Conservation (phyloP, 2,113 vertebrate species). For the Lethenteron reissneri region DNA sequence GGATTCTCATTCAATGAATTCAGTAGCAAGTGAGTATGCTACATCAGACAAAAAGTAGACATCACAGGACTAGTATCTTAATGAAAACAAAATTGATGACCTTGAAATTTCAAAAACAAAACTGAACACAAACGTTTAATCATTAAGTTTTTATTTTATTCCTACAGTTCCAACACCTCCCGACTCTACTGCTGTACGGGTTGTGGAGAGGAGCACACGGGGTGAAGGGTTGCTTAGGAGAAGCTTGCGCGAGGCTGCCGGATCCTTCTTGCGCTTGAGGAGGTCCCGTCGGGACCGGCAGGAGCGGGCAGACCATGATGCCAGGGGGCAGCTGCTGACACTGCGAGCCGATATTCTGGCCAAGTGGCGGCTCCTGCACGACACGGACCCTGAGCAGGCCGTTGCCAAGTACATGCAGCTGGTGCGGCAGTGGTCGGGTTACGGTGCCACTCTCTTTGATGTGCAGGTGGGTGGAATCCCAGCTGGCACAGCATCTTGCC, state of each 20-base stretch:
- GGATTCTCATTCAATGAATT: too few species aligned
- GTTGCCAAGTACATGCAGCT: slow-evolving; percentile 61
- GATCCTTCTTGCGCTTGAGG: slow-evolving; percentile 27
- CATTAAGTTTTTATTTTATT: too few species aligned
- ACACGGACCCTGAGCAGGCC: slow-evolving; percentile 49
- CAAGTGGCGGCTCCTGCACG: slow-evolving; percentile 55
- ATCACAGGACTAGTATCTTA: too few species aligned
- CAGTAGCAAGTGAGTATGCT: too few species aligned
- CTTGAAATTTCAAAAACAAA: too few species aligned
- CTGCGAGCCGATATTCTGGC: slow-evolving; percentile 48
- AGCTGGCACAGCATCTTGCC: not conserved
- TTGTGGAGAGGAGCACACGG: slow-evolving; percentile 5
- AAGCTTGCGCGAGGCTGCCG: slow-evolving; percentile 33
- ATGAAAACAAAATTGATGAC: too few species aligned
- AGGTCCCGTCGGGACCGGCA: slow-evolving; percentile 43
- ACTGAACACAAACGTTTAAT: too few species aligned
- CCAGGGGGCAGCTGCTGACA: slow-evolving; percentile 38
- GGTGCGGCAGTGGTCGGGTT: slow-evolving; percentile 63
- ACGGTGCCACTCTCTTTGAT: slow-evolving; percentile 72
- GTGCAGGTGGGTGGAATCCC: slow-evolving; percentile 46
- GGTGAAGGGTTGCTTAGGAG: slow-evolving; percentile 34
- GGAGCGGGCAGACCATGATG: slow-evolving; percentile 27
- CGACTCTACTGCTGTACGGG: not conserved
- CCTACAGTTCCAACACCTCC: too few species aligned
- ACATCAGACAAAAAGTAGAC: too few species aligned